Evolutionary conservation across 2,888 invertebrate genomes (phyloP), one percentile per base, ranked within the genome.

Genomic region (Eulithis prunata): DNA sequence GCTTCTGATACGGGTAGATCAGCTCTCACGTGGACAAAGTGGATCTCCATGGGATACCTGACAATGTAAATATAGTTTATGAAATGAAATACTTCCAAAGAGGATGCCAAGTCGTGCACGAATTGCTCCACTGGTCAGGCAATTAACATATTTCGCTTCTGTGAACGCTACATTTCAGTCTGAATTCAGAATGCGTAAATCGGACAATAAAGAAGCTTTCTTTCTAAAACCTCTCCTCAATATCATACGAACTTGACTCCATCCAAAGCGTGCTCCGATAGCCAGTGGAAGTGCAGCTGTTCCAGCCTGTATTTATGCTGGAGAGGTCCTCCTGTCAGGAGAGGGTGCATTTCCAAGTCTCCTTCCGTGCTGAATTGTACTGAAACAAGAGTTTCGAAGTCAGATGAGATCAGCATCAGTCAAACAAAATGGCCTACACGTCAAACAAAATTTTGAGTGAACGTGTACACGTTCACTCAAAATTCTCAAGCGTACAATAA

Each of bases 211-310:
- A 38, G 41, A 49, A 21, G 21, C 14, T 14, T 1, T 28, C 28
- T 46, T 32, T 1, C 28, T 13, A 14, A 14, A 14, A 8, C 1
- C 8, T 14, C 14, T 21, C 21, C 7, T 28, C n/a, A 43, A 56
- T 38, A 41, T 41, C 21, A 14, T 57, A 58, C 57, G 8, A 55
- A 86, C 86, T 84, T 86, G 68, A 74, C 54, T 8, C 84, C 86
- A 62, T 86, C 73, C 60, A 97, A 88, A 0, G 95, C 95, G 81
- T 98, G 97, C 81, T 98, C 97, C 0, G 97, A 96, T 57, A 95
- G 94, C 97, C 97, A 97, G 81, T 97, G 97, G 85, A 97, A 96
- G 81, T 97, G 97, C 57, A 97, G 88, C 84, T 97, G 96, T 64
- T 96, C 95, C 58, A 97, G 89, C 1, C 94, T 80, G 80, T 95